Conservation (phyloP, 2,797 vertebrate genomes). For the Falco peregrinus region DNA sequence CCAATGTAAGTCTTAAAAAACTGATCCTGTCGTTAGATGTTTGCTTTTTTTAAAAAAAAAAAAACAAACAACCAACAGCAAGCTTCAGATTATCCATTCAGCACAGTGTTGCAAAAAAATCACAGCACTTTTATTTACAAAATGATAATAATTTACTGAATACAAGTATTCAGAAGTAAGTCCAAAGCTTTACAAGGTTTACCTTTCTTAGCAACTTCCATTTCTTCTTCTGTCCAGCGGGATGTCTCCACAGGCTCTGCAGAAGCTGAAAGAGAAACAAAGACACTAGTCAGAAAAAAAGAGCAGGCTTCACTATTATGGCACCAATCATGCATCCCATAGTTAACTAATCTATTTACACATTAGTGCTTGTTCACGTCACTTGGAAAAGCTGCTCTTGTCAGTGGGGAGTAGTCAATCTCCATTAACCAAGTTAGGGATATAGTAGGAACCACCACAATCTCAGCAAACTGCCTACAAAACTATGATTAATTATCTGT, state of each 20-base stretch:
- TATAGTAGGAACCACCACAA: background rate
- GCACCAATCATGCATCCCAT: constrained; percentile 71
- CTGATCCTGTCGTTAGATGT: background rate
- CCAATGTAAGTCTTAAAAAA: background rate
- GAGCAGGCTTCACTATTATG: constrained; percentile 45
- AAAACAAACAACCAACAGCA: background rate
- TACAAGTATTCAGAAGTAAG: background rate
- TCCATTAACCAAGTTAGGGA: constrained; percentile 58
- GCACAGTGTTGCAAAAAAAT: background rate
- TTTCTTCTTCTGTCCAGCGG: constrained; percentile 99
- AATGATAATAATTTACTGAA: background rate
- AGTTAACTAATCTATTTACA: constrained; percentile 84
- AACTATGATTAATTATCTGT: background rate
- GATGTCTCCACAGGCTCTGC: constrained; percentile 96
- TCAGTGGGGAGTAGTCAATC: constrained; percentile 72
- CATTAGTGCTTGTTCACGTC: constrained; percentile 74
- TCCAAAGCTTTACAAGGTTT: constrained; percentile 44
- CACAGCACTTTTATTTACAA: background rate
- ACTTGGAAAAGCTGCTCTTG: constrained; percentile 21
- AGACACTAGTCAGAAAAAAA: constrained; percentile 69
- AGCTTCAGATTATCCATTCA: constrained; percentile 4
- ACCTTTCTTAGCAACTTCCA: constrained; percentile 99
- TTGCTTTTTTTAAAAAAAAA: background rate
- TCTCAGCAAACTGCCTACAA: background rate
- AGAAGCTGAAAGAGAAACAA: constrained; percentile 83